Percentiles rank a stretch among this genome's conserved stretches.
Conservation (phyloP, 2,888 invertebrate species). For the Mythimna ferrago region DNA sequence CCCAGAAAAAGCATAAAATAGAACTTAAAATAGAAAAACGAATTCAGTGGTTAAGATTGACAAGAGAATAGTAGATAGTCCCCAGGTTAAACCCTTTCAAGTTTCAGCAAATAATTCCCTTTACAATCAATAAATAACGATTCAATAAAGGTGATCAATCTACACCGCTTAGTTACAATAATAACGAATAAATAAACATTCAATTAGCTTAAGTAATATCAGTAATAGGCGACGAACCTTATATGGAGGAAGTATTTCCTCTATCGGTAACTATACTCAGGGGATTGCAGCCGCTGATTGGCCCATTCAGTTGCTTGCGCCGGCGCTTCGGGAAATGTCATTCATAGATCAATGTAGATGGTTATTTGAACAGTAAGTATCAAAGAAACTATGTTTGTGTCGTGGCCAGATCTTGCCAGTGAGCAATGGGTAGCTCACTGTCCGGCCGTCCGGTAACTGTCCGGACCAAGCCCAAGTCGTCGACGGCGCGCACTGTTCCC, state of each 20-base stretch:
- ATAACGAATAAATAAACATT: constrained; percentile 43
- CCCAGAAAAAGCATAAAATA: not conserved
- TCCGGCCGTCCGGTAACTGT: too few relatives aligned
- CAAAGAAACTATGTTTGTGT: too few relatives aligned
- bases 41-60: constrained; percentile 27
- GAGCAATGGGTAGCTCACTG: too few relatives aligned
- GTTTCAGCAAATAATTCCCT: constrained; percentile 21
- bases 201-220: constrained; percentile 57
- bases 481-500: too few relatives aligned
- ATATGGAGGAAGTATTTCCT: constrained; percentile 60
- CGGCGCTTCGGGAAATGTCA: constrained; percentile 54
- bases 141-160: constrained; percentile 13
- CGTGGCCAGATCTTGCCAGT: too few relatives aligned
- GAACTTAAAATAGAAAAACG: constrained; percentile 7
- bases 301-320: constrained; percentile 48
- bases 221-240: constrained; percentile 57
- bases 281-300: constrained; percentile 54
- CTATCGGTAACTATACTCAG: constrained; percentile 55
- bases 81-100: not conserved
- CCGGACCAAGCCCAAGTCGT: too few relatives aligned
- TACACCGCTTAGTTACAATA: constrained; percentile 22
- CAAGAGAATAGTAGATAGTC: constrained; percentile 31
- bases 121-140: constrained; percentile 37
- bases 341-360: constrained; percentile 26
- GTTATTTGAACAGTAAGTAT: too few relatives aligned